Evolutionary conservation across 1,140 invertebrate genomes (phyloP).

Genomic region (Leptonema lineaticorne): DNA sequence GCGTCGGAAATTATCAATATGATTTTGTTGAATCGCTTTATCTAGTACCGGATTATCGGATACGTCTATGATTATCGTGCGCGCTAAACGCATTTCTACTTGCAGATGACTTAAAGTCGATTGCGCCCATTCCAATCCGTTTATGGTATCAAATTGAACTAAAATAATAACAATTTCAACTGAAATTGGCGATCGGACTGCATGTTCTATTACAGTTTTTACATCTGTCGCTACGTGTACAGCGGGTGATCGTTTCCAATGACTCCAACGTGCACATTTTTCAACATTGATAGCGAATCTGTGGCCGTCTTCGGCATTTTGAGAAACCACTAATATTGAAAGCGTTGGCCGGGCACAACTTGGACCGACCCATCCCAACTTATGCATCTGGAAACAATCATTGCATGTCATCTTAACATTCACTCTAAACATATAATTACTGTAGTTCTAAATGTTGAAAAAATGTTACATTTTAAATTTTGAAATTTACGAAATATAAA

Average conservation of each 20-base stretch:
- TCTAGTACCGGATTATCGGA: neutral
- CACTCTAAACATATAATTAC: no score
- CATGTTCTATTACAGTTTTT: slow-evolving; percentile 16
- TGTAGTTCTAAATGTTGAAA: no score
- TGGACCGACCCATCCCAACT: slow-evolving; percentile 30
- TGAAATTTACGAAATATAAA: no score
- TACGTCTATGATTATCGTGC: neutral
- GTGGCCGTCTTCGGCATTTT: neutral
- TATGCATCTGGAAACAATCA: no score
- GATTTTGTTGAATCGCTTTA: neutral
- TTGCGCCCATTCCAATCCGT: neutral
- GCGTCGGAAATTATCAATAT: neutral
- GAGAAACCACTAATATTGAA: slow-evolving; percentile 25
- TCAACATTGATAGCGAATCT: neutral
- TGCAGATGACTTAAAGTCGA: neutral
- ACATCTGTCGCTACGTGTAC: slow-evolving; percentile 7
- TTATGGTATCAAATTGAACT: neutral
- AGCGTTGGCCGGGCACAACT: slow-evolving; percentile 30
- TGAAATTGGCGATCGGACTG: slow-evolving; percentile 10
- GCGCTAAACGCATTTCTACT: neutral
- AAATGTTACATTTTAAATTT: no score
- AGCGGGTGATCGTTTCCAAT: neutral
- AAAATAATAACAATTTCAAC: neutral
- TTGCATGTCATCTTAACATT: no score
- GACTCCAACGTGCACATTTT: neutral